A percentile compares a stretch with the other conserved stretches of the same genome.
These are phyloP conservation scores for Cyclophora punctaria DNA, from an alignment of 2,888 invertebrate genomes.

Conservation along the genomic window DNA sequence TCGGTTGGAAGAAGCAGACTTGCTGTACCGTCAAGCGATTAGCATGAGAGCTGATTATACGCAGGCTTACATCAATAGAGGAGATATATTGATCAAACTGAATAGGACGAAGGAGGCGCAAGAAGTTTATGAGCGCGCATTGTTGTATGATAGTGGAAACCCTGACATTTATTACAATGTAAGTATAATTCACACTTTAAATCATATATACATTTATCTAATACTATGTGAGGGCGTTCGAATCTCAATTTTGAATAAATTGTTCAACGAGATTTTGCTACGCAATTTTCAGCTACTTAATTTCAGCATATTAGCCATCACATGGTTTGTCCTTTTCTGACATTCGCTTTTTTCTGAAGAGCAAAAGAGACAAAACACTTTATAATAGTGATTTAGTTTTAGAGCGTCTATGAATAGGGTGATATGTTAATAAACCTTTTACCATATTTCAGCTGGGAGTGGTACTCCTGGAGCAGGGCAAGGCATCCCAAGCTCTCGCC, in stretches of 20 bases:
- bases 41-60: constrained; percentile 98
- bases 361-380: no score
- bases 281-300: no score
- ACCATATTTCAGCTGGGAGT: constrained; percentile 84
- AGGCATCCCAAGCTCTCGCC: constrained; percentile 91
- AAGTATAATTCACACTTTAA: constrained; percentile 51
- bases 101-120: constrained; percentile 96
- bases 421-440: no score
- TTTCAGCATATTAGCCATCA: no score
- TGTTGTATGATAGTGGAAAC: constrained; percentile 94
- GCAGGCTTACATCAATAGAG: constrained; percentile 97
- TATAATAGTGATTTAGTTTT: no score
- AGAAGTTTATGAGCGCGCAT: constrained; percentile 93
- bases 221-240: no score
- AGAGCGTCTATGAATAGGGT: no score
- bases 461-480: constrained; percentile 93
- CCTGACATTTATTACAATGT: constrained; percentile 97
- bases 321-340: no score
- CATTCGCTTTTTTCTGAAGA: no score
- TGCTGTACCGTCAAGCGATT: constrained; percentile 94
- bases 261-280: no score
- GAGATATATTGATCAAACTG: constrained; percentile 95
- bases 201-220: no score
- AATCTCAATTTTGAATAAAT: no score
- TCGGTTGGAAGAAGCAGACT: constrained; percentile 93